Percentiles rank a stretch among this genome's conserved stretches.
phyloP scores from a whole-genome alignment of 1,140 invertebrate genomes.

The Latrodectus geometricus region DNA sequence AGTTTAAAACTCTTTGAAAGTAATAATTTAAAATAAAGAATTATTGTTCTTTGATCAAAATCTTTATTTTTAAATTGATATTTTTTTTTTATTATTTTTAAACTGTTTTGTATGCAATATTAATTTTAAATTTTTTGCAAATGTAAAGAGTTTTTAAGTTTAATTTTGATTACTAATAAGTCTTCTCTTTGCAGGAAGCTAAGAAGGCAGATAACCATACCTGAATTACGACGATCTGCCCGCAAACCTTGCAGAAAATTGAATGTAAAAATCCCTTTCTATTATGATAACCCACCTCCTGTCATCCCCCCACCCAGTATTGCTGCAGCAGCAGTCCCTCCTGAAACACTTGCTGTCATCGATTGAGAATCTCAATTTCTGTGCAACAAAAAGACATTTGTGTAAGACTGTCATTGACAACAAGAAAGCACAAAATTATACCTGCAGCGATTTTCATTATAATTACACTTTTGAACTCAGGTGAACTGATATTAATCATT shows the following conservation, averaged over 20 bases:
- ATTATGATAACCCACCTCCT: slow-evolving; percentile 43
- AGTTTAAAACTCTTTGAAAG: no score
- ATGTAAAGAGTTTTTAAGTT: neutral
- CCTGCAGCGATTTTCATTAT: neutral
- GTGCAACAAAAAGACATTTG: neutral
- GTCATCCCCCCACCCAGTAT: slow-evolving; percentile 6
- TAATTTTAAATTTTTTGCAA: no score
- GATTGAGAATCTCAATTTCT: neutral
- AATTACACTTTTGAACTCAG: slow-evolving; percentile 26
- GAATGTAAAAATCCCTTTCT: slow-evolving; percentile 54
- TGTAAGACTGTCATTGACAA: neutral
- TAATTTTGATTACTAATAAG: neutral
- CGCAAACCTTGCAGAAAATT: slow-evolving; percentile 83
- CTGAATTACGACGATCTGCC: slow-evolving; percentile 87
- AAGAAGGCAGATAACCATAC: slow-evolving; percentile 81
- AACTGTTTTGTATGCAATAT: no score
- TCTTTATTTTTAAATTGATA: no score
- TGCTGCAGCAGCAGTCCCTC: neutral
- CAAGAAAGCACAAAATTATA: neutral
- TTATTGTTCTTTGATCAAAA: no score
- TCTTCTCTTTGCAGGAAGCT: slow-evolving; percentile 76
- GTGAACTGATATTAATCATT: neutral
- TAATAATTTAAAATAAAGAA: no score
- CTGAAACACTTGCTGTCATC: neutral
- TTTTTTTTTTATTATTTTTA: no score